A percentile compares a stretch with the other conserved stretches of the same genome.
phyloP scores from a whole-genome alignment of 2,888 invertebrate genomes.

The Mythimna pallens region DNA sequence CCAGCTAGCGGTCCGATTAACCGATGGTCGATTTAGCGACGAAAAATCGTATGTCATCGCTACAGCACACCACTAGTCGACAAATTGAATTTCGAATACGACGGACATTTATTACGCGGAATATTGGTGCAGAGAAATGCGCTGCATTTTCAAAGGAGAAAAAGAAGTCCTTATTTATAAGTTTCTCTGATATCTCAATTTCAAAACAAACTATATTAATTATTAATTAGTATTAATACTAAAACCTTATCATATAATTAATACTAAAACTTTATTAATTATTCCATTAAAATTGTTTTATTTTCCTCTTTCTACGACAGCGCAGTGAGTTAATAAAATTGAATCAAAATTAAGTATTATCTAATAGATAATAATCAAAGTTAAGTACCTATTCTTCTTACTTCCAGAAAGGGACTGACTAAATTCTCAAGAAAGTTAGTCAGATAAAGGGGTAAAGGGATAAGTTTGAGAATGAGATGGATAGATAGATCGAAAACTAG shows the following conservation, averaged over 20 bases:
- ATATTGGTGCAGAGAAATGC: slow-evolving; percentile 3
- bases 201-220: too few relatives aligned
- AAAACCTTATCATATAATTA: too few relatives aligned
- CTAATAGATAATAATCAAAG: too few relatives aligned
- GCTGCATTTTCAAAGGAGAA: not conserved
- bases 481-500: too few relatives aligned
- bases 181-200: not conserved
- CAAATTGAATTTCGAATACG: slow-evolving; percentile 76
- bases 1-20: slow-evolving; percentile 69
- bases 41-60: slow-evolving; percentile 80
- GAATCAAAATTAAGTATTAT: not conserved
- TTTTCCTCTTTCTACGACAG: not conserved
- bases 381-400: too few relatives aligned
- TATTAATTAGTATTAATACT: too few relatives aligned
- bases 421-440: not conserved
- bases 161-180: not conserved
- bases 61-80: slow-evolving; percentile 68
- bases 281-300: not conserved
- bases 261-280: too few relatives aligned
- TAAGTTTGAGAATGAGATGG: not conserved
- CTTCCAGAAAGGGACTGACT: not conserved
- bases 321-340: not conserved
- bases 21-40: slow-evolving; percentile 67
- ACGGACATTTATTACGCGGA: slow-evolving; percentile 35
- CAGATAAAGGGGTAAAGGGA: not conserved